Evolutionary conservation across 2,113 vertebrate genomes (phyloP).

Genomic region (Excalfactoria chinensis): DNA sequence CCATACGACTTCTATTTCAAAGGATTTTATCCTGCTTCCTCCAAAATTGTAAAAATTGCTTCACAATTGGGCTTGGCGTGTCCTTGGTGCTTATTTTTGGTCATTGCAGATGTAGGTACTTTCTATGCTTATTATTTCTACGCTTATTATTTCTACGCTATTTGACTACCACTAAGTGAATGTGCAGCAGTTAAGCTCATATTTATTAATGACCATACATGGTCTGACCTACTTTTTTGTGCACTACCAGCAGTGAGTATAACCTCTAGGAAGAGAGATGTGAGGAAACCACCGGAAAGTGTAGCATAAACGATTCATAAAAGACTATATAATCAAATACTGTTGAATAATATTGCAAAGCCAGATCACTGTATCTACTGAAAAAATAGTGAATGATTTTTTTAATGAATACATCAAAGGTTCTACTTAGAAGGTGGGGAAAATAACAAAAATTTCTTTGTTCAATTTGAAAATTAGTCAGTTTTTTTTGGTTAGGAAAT

Average conservation of each 20-base stretch:
- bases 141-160: not conserved
- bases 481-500: not conserved
- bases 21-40: not conserved
- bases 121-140: not conserved
- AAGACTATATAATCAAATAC: not conserved
- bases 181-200: slow-evolving; percentile 4
- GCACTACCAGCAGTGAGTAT: not conserved
- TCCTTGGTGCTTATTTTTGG: slow-evolving; percentile 1
- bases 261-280: slow-evolving; percentile 5
- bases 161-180: not conserved
- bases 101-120: not conserved
- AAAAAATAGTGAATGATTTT: not conserved
- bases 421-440: not conserved
- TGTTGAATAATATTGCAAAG: not conserved
- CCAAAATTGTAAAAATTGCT: not conserved
- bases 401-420: not conserved
- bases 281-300: not conserved
- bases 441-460: not conserved
- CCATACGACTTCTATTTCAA: not conserved
- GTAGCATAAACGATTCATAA: not conserved
- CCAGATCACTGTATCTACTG: not conserved
- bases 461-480: not conserved
- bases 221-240: slow-evolving; percentile 51
- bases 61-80: not conserved
- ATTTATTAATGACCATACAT: slow-evolving; percentile 24